Evolutionary conservation across 2,797 vertebrate species (phyloP).

Genomic region (Alcedo atthis): DNA sequence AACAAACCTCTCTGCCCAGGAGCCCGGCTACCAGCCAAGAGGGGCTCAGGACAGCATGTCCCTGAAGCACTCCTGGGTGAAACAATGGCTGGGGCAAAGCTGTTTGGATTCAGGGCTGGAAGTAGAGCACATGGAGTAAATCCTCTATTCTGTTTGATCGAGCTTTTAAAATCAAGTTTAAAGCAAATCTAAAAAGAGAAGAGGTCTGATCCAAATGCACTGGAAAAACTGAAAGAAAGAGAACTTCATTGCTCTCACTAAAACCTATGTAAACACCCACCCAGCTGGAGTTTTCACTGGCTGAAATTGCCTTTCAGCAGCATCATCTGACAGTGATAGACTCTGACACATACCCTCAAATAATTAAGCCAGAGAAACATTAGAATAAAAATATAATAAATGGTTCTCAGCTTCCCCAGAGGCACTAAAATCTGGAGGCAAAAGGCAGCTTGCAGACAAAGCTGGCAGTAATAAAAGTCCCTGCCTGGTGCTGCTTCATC

Average conservation of each 20-base stretch:
- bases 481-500: background rate
- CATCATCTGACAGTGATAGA: background rate
- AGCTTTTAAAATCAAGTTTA: background rate
- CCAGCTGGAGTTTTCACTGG: background rate
- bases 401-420: background rate
- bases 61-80: background rate
- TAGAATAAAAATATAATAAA: background rate
- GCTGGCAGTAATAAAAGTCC: background rate
- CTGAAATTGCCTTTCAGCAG: conserved; percentile 3
- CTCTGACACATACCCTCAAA: background rate
- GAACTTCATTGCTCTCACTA: background rate
- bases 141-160: background rate
- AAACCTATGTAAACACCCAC: background rate
- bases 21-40: accelerated
- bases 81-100: background rate
- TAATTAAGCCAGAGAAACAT: background rate
- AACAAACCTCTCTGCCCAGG: background rate
- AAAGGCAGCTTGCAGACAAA: background rate
- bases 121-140: background rate
- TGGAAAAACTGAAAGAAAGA: background rate
- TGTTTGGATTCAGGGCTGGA: background rate
- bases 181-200: background rate
- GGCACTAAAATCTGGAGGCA: background rate
- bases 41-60: background rate
- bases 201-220: background rate